Conservation (phyloP, 1,140 invertebrate species). For the Drosophila novamexicana region DNA sequence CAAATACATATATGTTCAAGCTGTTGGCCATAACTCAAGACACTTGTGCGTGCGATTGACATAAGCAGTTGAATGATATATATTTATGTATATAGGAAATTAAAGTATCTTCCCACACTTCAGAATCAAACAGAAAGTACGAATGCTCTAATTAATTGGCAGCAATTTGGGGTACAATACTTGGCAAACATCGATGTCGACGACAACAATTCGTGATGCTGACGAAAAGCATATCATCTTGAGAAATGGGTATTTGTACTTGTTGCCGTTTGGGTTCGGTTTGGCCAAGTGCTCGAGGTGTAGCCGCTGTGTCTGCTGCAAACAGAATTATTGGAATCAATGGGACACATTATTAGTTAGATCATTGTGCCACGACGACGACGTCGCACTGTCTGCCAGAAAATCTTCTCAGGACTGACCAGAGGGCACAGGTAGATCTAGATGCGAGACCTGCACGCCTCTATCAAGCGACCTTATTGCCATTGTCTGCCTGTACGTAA, state of each 20-base stretch:
- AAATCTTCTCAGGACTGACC: slow-evolving; percentile 72
- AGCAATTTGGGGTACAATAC: slow-evolving; percentile 55
- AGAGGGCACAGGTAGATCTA: slow-evolving; percentile 50
- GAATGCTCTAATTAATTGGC: slow-evolving; percentile 61
- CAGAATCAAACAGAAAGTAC: slow-evolving; percentile 7
- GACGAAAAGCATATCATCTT: slow-evolving; percentile 46
- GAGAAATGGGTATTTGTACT: slow-evolving; percentile 64
- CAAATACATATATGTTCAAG: background rate
- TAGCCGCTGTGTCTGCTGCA: slow-evolving; percentile 46
- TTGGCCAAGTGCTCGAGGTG: slow-evolving; percentile 35
- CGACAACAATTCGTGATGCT: slow-evolving; percentile 22
- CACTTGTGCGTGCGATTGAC: slow-evolving; percentile 36
- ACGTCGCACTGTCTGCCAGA: slow-evolving; percentile 72
- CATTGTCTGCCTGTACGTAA: slow-evolving; percentile 52
- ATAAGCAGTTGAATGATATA: slow-evolving; percentile 24
- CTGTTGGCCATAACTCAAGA: slow-evolving; percentile 5
- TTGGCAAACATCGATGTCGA: slow-evolving; percentile 31
- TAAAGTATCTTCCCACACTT: slow-evolving; percentile 37
- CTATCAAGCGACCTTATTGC: slow-evolving; percentile 74
- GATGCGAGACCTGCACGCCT: slow-evolving; percentile 76
- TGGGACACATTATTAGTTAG: slow-evolving; percentile 57
- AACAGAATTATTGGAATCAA: slow-evolving; percentile 44
- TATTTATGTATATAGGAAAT: slow-evolving; percentile 2
- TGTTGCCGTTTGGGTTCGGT: slow-evolving; percentile 2
- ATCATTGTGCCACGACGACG: slow-evolving; percentile 64